These are phyloP conservation scores for Silurus lanzhouensis DNA, from an alignment of 2,797 vertebrate species.

Conservation along the genomic window DNA sequence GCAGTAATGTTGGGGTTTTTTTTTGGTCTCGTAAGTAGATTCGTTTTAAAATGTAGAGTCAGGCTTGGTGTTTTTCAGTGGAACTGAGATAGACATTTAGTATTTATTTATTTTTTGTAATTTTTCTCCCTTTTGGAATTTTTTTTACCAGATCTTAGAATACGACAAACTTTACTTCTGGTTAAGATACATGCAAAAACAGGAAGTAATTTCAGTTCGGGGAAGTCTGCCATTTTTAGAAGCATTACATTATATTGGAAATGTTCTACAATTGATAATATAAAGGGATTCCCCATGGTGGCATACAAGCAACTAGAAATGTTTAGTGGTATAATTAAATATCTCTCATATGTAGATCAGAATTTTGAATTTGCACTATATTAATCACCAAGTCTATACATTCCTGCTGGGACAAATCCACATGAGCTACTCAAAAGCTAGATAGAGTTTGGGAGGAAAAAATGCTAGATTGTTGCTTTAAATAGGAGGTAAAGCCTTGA, in stretches of 20 bases:
- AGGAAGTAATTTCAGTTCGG: neutral
- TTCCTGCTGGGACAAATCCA: neutral
- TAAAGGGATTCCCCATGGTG: neutral
- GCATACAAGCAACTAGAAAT: neutral
- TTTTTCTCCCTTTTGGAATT: neutral
- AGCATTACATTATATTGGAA: neutral
- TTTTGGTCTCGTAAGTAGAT: neutral
- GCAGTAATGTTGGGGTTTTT: constrained; percentile 5
- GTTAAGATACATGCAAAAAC: neutral
- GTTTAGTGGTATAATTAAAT: neutral
- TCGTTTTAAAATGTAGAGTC: neutral
- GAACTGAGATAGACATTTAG: neutral
- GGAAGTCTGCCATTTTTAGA: neutral
- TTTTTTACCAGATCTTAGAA: constrained; percentile 4
- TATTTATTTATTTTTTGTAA: neutral
- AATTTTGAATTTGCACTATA: neutral
- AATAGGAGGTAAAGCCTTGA: neutral
- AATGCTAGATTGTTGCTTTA: neutral
- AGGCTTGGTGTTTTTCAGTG: neutral
- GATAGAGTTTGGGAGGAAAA: neutral
- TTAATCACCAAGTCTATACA: neutral
- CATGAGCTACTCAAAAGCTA: neutral
- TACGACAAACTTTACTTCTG: neutral
- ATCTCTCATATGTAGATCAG: neutral
- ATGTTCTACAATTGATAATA: neutral